These are phyloP conservation scores for Calephelis nemesis DNA, from an alignment of 1,140 invertebrate genomes.

Conservation along the genomic window DNA sequence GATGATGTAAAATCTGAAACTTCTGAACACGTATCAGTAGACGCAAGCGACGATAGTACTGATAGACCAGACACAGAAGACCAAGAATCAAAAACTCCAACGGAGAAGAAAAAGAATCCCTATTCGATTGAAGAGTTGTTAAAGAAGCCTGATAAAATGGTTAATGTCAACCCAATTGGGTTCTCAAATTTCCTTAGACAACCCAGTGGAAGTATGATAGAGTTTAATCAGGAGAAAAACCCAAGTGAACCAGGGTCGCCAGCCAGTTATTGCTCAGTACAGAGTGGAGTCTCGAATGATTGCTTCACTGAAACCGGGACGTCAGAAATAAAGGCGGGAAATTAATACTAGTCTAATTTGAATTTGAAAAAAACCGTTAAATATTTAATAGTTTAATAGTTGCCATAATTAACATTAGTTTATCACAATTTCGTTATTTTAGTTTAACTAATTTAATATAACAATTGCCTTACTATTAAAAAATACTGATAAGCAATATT, in stretches of 20 bases:
- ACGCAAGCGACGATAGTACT: constrained; percentile 82
- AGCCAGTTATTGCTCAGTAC: constrained; percentile 66
- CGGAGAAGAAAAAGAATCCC: constrained; percentile 86
- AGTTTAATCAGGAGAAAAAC: constrained; percentile 54
- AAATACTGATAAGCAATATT: too few species aligned
- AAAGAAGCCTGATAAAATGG: constrained; percentile 86
- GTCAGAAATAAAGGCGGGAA: constrained; percentile 67
- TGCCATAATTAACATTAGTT: constrained; percentile 11
- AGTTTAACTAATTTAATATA: constrained; percentile 7
- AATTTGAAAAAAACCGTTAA: constrained; percentile 1
- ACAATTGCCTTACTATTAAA: too few species aligned
- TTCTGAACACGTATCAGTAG: constrained; percentile 75
- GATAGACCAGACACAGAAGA: constrained; percentile 82
- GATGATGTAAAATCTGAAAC: constrained; percentile 71
- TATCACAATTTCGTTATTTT: constrained; percentile 1
- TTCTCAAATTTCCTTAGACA: constrained; percentile 66
- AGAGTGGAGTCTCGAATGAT: constrained; percentile 65
- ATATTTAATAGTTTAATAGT: constrained; percentile 7
- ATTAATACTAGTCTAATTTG: constrained; percentile 34
- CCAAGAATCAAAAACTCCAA: constrained; percentile 54
- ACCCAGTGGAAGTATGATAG: constrained; percentile 67
- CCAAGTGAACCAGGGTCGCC: constrained; percentile 65
- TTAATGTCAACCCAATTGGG: constrained; percentile 49
- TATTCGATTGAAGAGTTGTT: constrained; percentile 92
- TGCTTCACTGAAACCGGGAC: constrained; percentile 55